Conservation (phyloP, 2,797 vertebrate genomes). For the Gila robusta region DNA sequence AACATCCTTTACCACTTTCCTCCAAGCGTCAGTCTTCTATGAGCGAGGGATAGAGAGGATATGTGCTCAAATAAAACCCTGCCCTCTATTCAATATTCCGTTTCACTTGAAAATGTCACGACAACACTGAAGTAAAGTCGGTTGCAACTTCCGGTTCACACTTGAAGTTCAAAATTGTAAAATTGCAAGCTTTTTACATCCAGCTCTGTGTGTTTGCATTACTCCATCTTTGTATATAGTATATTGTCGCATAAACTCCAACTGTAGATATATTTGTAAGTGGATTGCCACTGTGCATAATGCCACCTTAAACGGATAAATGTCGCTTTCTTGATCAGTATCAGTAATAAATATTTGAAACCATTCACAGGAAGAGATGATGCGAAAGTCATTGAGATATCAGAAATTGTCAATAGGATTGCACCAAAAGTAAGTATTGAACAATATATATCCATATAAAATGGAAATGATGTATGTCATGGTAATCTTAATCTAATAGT, state of each 20-base stretch:
- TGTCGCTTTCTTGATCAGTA: not conserved
- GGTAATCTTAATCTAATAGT: not conserved
- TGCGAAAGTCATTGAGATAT: conserved; percentile 75
- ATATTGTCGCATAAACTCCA: not conserved
- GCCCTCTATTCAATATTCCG: not conserved
- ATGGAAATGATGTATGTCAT: not conserved
- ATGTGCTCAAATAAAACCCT: no score
- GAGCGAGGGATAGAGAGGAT: no score
- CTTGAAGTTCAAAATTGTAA: not conserved
- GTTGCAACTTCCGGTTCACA: not conserved
- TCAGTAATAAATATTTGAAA: not conserved
- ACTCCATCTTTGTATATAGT: not conserved
- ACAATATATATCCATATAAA: not conserved
- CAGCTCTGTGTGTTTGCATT: not conserved
- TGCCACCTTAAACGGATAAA: not conserved
- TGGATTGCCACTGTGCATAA: not conserved
- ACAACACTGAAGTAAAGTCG: not conserved
- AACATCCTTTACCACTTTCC: no score
- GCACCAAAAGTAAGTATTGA: conserved; percentile 77
- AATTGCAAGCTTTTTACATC: not conserved
- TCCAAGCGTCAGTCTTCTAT: no score
- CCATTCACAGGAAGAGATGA: conserved; percentile 55
- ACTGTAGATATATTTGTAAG: not conserved
- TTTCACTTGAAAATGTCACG: not conserved
- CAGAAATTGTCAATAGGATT: conserved; percentile 82